phyloP scores from a whole-genome alignment of 2,888 invertebrate genomes.

The Mythimna vitellina region DNA sequence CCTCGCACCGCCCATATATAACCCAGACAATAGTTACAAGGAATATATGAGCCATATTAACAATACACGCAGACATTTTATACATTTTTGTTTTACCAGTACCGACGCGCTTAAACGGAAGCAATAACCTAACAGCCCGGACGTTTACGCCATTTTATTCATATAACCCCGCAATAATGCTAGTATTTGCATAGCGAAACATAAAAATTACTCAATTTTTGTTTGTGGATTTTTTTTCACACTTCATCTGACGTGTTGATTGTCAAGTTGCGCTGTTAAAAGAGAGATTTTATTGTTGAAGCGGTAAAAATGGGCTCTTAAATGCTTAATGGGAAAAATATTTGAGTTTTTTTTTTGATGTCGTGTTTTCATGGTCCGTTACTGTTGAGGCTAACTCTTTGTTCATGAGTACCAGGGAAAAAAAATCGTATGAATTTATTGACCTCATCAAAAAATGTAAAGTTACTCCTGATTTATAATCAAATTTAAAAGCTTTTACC shows the following conservation, averaged over 20 bases:
- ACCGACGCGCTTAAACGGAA: constrained; percentile 73
- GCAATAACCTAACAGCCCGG: constrained; percentile 77
- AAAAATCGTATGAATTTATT: constrained; percentile 3
- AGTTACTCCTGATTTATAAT: neutral
- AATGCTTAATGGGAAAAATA: constrained; percentile 17
- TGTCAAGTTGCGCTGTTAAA: constrained; percentile 51
- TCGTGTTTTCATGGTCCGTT: constrained; percentile 31
- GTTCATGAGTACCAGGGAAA: constrained; percentile 15
- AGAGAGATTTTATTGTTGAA: constrained; percentile 38
- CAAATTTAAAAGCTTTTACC: neutral
- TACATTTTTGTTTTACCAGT: constrained; percentile 66
- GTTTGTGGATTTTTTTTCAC: constrained; percentile 59
- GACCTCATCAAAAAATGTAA: neutral
- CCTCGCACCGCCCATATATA: constrained; percentile 63
- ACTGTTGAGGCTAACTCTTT: constrained; percentile 34
- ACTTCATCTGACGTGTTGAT: constrained; percentile 56
- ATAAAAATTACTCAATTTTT: constrained; percentile 72
- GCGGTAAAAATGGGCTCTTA: constrained; percentile 38
- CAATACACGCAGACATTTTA: constrained; percentile 72
- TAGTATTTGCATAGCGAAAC: constrained; percentile 69
- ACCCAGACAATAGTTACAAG: constrained; percentile 73
- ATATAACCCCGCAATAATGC: constrained; percentile 73
- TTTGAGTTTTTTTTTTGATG: constrained; percentile 3
- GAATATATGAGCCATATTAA: constrained; percentile 73
- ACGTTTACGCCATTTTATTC: constrained; percentile 73